Base-by-base conservation (phyloP, 2,797 vertebrate genomes). In the Atherinosoma microstoma region DNA sequence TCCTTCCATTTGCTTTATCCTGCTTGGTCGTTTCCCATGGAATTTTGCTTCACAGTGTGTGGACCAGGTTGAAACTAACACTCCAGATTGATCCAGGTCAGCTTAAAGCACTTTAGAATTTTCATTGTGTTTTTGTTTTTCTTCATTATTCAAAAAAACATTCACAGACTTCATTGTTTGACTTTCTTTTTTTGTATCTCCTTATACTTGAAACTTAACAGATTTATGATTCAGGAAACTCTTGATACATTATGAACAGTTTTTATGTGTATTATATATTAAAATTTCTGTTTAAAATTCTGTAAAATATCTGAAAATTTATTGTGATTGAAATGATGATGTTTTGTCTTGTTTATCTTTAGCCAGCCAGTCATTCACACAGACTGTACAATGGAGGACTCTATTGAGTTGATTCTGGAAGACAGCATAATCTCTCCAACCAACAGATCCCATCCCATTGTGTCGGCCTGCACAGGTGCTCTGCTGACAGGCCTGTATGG, bases 351-450 rank as follows among this genome's bases (percentile, higher is more conserved):
- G 8, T 34, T 29, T 35, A 32, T 29, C 29, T 4, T 35, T 20
- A 29, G 27, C 22, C 22, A 67, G 34, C 9, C 34, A 32, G 58
- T 20, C 32, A 15, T 32, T 34, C 13, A 18, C 18, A 22, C 24
- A 60, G n/a, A 45, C 59, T 76, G 49, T 42, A 40, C 4, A 57
- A 95, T 95, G 94, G 95, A 96, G 69, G 94, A 95, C 82, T 69
- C 87, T 9, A 90, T 95, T 36, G 95, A 96, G 2, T 57, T 93
- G 45, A 90, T 94, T 67, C 88, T 96, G 40, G 85, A 93, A 38
- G 90, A 70, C 42, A 18, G 36, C 8, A 61, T 47, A 22, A 51
- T 83, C 32, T 42, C 77, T 18, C 63, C 71, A 11, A 70, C 61
- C 53, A 68, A 16, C 56, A 73, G 42, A 57, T 53, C 91, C 54